Percentiles rank a stretch among this genome's conserved stretches.
Evolutionary conservation across 2,888 invertebrate genomes (phyloP).

Genomic region (Eurois occulta): DNA sequence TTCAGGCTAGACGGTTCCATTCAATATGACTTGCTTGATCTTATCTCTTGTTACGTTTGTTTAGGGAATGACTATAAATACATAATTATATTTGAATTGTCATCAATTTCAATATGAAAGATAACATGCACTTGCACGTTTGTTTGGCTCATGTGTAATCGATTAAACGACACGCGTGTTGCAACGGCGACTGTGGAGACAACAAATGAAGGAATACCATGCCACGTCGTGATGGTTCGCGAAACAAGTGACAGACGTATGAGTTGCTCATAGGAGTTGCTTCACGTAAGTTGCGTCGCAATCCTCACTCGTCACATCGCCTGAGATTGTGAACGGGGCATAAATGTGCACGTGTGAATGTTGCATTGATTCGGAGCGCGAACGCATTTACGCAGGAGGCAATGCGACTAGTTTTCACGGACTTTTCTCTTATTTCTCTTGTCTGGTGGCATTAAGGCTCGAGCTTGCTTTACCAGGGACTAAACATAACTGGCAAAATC

Average conservation of each 20-base stretch:
- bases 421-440: background rate
- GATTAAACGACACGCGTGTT: background rate
- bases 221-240: background rate
- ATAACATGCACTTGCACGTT: background rate
- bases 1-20: background rate
- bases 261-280: background rate
- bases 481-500: no score
- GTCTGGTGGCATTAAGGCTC: background rate
- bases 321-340: background rate
- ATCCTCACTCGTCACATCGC: background rate
- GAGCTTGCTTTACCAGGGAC: background rate
- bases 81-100: conserved; percentile 4
- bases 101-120: background rate
- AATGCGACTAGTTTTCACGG: no score
- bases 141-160: background rate
- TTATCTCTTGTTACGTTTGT: conserved; percentile 8
- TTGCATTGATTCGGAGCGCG: background rate
- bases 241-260: background rate
- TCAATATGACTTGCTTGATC: conserved; percentile 27
- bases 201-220: background rate
- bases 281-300: background rate
- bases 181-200: background rate
- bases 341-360: background rate
- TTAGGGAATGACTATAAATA: conserved; percentile 21
- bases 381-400: background rate